A percentile compares a stretch with the other conserved stretches of the same genome.
These are phyloP conservation scores for Bombus pyrosoma DNA, from an alignment of 1,140 invertebrate species.

Conservation along the genomic window DNA sequence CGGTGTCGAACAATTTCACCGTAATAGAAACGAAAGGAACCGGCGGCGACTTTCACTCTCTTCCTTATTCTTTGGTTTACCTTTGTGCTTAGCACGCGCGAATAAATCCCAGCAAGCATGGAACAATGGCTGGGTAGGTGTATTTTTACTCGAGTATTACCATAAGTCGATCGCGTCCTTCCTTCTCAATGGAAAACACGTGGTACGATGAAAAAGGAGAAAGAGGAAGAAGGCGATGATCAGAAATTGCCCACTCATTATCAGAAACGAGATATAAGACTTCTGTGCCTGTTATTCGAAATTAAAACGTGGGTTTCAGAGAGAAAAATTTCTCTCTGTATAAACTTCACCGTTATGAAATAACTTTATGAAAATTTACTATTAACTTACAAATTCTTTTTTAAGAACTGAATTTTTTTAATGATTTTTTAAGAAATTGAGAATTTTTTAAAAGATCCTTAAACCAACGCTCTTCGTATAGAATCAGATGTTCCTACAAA, in stretches of 20 bases:
- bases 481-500: no score
- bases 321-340: conserved; percentile 16
- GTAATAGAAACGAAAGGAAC: conserved; percentile 24
- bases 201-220: conserved; percentile 14
- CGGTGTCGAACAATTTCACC: conserved; percentile 24
- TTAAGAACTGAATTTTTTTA: neutral
- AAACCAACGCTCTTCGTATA: no score
- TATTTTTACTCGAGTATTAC: conserved; percentile 69
- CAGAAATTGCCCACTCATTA: conserved; percentile 38
- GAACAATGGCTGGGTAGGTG: conserved; percentile 65
- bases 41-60: conserved; percentile 17
- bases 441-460: no score
- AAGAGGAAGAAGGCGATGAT: neutral
- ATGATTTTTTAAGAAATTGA: no score
- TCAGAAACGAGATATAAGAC: neutral
- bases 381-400: neutral
- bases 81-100: conserved; percentile 39
- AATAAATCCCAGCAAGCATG: conserved; percentile 52
- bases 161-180: conserved; percentile 67
- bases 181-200: conserved; percentile 47
- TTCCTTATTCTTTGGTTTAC: conserved; percentile 39
- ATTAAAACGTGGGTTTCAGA: conserved; percentile 34
- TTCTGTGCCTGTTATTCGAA: conserved; percentile 1
- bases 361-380: neutral
- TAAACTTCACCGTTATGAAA: neutral